Conservation (phyloP, 2,888 invertebrate genomes). For the Dasysyrphus tricinctus region DNA sequence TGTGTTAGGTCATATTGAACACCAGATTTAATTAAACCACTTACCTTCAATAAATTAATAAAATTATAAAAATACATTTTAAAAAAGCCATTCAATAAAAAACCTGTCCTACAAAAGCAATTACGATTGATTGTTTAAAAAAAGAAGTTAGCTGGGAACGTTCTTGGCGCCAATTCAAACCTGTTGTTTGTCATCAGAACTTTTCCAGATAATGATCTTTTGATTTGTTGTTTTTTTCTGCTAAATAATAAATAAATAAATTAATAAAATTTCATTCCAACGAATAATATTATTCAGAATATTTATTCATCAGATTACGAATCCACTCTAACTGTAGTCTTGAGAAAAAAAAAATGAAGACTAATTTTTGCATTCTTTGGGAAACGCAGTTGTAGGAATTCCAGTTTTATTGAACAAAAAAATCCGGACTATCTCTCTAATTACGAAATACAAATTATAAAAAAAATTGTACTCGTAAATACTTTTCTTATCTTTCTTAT, state of each 20-base stretch:
- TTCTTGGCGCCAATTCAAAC: conserved; percentile 39
- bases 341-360: too few relatives aligned
- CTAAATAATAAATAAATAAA: too few relatives aligned
- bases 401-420: neutral
- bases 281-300: neutral
- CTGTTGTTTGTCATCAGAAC: conserved; percentile 4
- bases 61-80: neutral
- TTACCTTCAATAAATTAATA: conserved; percentile 22
- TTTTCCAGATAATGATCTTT: conserved; percentile 11
- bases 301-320: too few relatives aligned
- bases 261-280: neutral
- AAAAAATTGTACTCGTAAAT: neutral
- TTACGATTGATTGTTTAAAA: conserved; percentile 1
- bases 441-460: neutral
- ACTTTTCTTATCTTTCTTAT: conserved; percentile 15
- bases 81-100: conserved; percentile 13
- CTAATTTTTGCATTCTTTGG: neutral
- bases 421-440: conserved; percentile 5
- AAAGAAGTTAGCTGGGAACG: neutral
- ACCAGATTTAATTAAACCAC: neutral
- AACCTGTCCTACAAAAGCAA: conserved; percentile 20
- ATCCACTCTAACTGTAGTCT: too few relatives aligned
- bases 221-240: neutral
- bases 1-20: conserved; percentile 28
- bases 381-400: neutral